Percentiles rank a stretch among this genome's conserved stretches.
Conservation (phyloP, 1,140 invertebrate species). For the Goniozus legneri region DNA sequence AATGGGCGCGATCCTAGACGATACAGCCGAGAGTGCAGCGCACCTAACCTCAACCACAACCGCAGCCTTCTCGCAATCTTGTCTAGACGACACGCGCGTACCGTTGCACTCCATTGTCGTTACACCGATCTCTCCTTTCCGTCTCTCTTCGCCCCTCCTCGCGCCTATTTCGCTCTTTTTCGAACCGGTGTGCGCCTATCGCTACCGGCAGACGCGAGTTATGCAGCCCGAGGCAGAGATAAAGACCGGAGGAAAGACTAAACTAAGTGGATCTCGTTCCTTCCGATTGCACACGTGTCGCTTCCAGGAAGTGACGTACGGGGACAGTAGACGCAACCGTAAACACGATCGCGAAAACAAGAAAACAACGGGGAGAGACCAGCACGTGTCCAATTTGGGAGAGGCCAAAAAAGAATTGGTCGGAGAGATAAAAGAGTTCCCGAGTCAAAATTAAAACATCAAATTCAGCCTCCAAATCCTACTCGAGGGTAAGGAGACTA, state of each 20-base stretch:
- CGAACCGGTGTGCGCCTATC: too few relatives aligned
- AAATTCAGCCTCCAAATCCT: too few relatives aligned
- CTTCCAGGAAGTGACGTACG: too few relatives aligned
- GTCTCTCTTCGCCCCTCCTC: background rate
- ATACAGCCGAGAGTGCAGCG: conserved; percentile 9
- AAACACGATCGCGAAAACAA: too few relatives aligned
- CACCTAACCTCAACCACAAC: conserved; percentile 16
- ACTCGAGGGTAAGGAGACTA: too few relatives aligned
- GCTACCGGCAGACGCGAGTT: background rate
- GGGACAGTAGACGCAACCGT: too few relatives aligned
- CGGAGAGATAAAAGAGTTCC: too few relatives aligned
- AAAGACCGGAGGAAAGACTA: background rate
- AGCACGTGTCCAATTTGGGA: too few relatives aligned
- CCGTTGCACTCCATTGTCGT: background rate
- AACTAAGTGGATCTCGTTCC: background rate
- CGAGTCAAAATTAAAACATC: too few relatives aligned
- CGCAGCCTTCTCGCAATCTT: conserved; percentile 29
- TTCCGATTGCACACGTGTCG: background rate
- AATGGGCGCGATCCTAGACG: conserved; percentile 3
- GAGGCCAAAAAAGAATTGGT: too few relatives aligned
- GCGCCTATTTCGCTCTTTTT: background rate
- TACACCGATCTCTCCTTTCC: background rate
- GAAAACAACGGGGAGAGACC: too few relatives aligned
- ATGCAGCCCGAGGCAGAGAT: background rate
- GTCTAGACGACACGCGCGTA: conserved; percentile 28